Conservation (phyloP, 2,113 vertebrate species). For the Typhlomys cinereus region DNA sequence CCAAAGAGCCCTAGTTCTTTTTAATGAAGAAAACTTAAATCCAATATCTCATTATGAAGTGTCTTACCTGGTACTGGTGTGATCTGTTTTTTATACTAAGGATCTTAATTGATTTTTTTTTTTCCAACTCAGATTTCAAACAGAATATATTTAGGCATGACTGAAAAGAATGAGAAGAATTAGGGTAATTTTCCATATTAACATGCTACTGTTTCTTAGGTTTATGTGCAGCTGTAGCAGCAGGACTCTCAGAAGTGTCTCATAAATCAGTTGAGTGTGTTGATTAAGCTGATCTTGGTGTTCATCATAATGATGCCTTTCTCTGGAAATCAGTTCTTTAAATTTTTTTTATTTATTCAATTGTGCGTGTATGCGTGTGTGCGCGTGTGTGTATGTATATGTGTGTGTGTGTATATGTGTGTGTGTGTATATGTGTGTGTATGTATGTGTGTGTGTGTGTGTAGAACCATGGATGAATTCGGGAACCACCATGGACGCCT, state of each 20-base stretch:
- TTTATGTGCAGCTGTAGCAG: background rate
- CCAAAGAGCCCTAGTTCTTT: conserved; percentile 9
- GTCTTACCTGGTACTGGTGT: background rate
- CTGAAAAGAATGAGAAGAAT: conserved; percentile 21
- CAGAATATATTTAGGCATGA: background rate
- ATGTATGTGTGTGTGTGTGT: too few species aligned
- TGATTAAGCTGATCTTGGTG: background rate
- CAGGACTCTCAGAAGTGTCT: background rate
- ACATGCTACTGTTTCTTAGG: background rate
- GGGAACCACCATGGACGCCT: too few species aligned
- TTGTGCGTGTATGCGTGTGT: too few species aligned
- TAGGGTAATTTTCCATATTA: background rate
- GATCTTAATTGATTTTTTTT: background rate
- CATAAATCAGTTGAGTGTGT: background rate
- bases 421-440: too few species aligned
- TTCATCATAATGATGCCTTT: conserved; percentile 1
- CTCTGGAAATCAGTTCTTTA: conserved; percentile 12
- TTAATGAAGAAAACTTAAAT: conserved; percentile 35
- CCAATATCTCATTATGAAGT: background rate
- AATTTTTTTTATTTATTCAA: too few species aligned
- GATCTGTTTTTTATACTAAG: conserved; percentile 13
- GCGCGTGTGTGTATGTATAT: too few species aligned
- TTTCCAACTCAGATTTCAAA: background rate
- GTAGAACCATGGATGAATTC: too few species aligned
- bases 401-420: too few species aligned